Conservation (phyloP, 1,140 invertebrate species). For the Grapholita molesta region DNA sequence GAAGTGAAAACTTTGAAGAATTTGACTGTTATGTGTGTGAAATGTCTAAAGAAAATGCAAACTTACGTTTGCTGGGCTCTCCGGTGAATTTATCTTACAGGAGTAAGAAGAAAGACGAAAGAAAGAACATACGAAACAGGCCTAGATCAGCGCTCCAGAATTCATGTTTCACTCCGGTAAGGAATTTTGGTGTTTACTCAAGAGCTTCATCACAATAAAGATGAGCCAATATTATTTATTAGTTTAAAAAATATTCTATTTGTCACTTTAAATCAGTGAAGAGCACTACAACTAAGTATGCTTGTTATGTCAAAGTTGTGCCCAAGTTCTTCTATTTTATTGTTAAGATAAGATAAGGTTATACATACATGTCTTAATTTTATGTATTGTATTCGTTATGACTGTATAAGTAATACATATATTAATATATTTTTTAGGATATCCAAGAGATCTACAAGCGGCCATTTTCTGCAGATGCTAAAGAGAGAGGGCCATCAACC, state of each 20-base stretch:
- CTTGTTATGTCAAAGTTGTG: too few relatives aligned
- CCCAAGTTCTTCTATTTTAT: too few relatives aligned
- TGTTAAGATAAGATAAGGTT: too few relatives aligned
- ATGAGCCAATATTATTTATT: too few relatives aligned
- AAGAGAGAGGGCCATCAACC: conserved; percentile 55
- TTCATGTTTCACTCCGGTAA: conserved; percentile 55
- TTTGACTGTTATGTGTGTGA: conserved; percentile 36
- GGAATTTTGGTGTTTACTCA: too few relatives aligned
- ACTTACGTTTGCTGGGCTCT: conserved; percentile 60
- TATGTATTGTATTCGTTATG: too few relatives aligned
- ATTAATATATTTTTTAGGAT: conserved; percentile 44
- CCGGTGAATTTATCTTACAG: conserved; percentile 66
- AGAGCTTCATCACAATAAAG: too few relatives aligned
- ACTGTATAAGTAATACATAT: too few relatives aligned
- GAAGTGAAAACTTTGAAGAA: not conserved
- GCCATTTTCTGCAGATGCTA: conserved; percentile 73
- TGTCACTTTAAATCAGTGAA: too few relatives aligned
- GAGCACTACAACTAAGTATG: too few relatives aligned
- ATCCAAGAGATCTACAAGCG: conserved; percentile 61
- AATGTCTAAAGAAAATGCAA: conserved; percentile 70
- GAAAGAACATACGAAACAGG: conserved; percentile 49
- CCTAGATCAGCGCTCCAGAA: conserved; percentile 62
- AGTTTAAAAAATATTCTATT: too few relatives aligned
- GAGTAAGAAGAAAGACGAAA: conserved; percentile 62
- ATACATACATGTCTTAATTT: too few relatives aligned